phyloP scores from a whole-genome alignment of 2,888 invertebrate genomes.

The Ditylenchus weischeri region DNA sequence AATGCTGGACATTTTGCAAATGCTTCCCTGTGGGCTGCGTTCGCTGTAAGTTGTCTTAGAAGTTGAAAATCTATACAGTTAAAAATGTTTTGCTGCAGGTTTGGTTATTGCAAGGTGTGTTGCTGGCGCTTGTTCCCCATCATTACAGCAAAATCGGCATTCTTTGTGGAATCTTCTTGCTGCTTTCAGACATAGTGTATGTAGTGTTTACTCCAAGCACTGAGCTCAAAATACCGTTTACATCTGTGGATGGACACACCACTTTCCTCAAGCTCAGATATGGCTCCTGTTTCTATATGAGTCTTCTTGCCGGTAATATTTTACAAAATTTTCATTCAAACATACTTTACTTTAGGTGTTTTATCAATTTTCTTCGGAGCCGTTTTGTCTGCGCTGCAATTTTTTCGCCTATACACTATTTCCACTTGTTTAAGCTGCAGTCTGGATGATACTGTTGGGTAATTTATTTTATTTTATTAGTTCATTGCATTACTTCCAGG shows the following conservation, averaged over 20 bases:
- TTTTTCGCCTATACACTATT: constrained; percentile 48
- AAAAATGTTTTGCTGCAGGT: too few species aligned
- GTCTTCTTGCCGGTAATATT: constrained; percentile 42
- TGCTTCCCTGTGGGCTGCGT: constrained; percentile 36
- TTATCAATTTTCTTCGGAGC: constrained; percentile 44
- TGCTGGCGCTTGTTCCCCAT: constrained; percentile 51
- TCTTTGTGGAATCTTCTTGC: constrained; percentile 42
- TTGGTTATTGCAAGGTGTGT: constrained; percentile 46
- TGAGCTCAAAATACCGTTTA: constrained; percentile 49
- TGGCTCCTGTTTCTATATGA: constrained; percentile 53
- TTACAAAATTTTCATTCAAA: constrained; percentile 7
- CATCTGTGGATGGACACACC: constrained; percentile 39
- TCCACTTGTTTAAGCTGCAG: constrained; percentile 51
- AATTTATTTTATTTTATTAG: too few species aligned
- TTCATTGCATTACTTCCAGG: too few species aligned
- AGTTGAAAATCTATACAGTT: too few species aligned
- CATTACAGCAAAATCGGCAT: constrained; percentile 40
- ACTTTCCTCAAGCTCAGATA: constrained; percentile 44
- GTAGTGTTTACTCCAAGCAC: constrained; percentile 40
- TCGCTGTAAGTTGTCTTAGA: not conserved
- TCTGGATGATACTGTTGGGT: constrained; percentile 49
- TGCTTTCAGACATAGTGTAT: constrained; percentile 46
- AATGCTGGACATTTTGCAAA: constrained; percentile 53
- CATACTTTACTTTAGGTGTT: constrained; percentile 35
- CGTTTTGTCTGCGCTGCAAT: constrained; percentile 45